Evolutionary conservation across 2,888 invertebrate genomes (phyloP), one percentile per base, ranked within the genome.

Genomic region (Platerodrilus igneus): DNA sequence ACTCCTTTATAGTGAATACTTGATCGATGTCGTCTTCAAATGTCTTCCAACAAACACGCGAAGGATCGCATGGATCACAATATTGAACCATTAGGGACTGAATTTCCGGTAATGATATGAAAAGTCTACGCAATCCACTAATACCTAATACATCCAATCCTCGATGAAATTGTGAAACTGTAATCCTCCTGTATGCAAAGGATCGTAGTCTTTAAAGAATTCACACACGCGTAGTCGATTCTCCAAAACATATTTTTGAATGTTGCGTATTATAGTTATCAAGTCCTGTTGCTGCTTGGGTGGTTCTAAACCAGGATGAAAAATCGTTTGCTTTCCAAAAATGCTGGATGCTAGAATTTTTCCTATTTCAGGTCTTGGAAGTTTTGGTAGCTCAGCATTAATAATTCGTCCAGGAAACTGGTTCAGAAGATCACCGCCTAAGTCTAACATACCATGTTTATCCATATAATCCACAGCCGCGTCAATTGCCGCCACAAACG

Each of bases 11-110:
- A 0, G 66, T 68, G 49, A 68, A 69, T 3, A 68, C 86, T 58
- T 80, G 78, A 58, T 88, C 83, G 49, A 87, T 78, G 62, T 87
- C 86, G 55, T 83, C 81, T 56, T 81, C 82, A 61, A 88, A 88
- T 13, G 79, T 78, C 40, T 77, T 74, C 86, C 87, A 88, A 62
- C 82, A 81, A 25, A 86, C 72, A 34, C 79, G 74, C 35, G 75
- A 71, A 0, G 67, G 65, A 63, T 86, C 85, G 52, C 79, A 75
- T n/a, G 82, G 81, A 69, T 86, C 84, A 42, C 74, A 63, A 65
- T 86, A 88, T 58, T 81, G 78, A 8, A 72, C 68, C 52, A 76
- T 71, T n/a, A 88, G 62, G 38, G 77, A 73, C 41, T 75, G 64
- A 21, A 81, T 69, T 66, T 88, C 87, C 1, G 72, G 67, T 34